Evolutionary conservation across 2,113 vertebrate genomes (phyloP), one percentile per base, ranked within the genome.

Genomic region (Telmatochromis sp.): DNA sequence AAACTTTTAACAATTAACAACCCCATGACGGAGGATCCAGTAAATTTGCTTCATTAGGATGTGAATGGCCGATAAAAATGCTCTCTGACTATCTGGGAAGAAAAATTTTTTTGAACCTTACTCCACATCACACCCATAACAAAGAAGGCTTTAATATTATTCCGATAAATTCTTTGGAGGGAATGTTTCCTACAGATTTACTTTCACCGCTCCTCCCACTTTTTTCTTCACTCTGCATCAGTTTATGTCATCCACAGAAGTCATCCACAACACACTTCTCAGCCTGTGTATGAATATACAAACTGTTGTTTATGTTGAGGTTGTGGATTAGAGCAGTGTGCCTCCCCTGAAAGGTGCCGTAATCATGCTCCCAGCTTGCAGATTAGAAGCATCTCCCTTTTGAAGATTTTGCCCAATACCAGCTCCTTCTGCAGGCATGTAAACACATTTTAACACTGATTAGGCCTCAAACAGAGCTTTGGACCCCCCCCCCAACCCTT

Each of bases 381-480:
- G 88, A 93, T 94, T 92, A 95, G 84, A 87, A 87, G 49, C 60
- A 14, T 35, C 31, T 85, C 82, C 87, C 65, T 89, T 95, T 94
- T 90, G 86, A 93, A 94, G 95, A 95, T 91, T 89, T 94, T 85
- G 80, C 85, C 91, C 85, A 89, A 78, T 93, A 91, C 91, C 83
- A 84, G 73, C 86, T 87, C 65, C 54, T 84, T 90, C 82, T 84
- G 51, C 54, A 17, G 65, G 89, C 92, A 78, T 87, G 93, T 93
- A 92, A 93, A 94, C 92, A 94, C 91, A 89, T 92, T 87, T 93
- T 85, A 83, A 19, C 82, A 80, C 63, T 84, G 91, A 93, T 94
- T 91, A 92, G 85, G 83, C 87, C 75, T 23, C 15, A 85, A 88
- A 87, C 37, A 54, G 42, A 49, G 68, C 91, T 82, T 84, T 26